Evolutionary conservation across 2,888 invertebrate species (phyloP).

Genomic region (Lasioglossum malachurum): DNA sequence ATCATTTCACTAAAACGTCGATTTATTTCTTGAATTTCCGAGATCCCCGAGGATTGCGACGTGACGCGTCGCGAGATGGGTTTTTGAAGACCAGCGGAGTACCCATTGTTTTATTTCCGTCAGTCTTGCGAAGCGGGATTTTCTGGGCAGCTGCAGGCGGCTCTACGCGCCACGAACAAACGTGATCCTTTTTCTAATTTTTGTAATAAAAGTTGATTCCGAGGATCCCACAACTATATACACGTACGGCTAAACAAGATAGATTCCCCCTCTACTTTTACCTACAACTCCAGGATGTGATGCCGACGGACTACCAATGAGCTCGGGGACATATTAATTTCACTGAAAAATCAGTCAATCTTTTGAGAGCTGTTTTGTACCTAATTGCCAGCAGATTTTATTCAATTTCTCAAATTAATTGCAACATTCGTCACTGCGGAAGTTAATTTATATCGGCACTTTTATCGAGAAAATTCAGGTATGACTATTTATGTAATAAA

Average conservation of each 20-base stretch:
- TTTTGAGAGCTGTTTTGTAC: background rate
- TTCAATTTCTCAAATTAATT: background rate
- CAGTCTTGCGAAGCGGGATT: background rate
- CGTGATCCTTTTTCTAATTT: conserved; percentile 7
- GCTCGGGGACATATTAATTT: background rate
- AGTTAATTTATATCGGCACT: background rate
- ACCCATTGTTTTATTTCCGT: background rate
- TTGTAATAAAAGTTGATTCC: background rate
- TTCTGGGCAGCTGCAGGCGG: background rate
- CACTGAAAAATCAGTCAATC: background rate
- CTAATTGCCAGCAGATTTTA: background rate
- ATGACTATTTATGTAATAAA: background rate
- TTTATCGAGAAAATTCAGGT: background rate
- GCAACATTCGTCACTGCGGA: background rate
- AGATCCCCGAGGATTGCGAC: background rate
- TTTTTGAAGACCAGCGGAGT: background rate
- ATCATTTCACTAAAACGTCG: background rate
- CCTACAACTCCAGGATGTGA: background rate
- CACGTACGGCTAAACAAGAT: background rate
- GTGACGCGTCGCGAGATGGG: background rate
- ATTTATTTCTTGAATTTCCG: background rate
- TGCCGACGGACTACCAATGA: background rate
- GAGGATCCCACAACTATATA: background rate
- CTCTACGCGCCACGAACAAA: background rate
- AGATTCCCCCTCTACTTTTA: background rate